These are phyloP conservation scores for Eucera pruinosa DNA, from an alignment of 2,888 invertebrate genomes.

Conservation along the genomic window DNA sequence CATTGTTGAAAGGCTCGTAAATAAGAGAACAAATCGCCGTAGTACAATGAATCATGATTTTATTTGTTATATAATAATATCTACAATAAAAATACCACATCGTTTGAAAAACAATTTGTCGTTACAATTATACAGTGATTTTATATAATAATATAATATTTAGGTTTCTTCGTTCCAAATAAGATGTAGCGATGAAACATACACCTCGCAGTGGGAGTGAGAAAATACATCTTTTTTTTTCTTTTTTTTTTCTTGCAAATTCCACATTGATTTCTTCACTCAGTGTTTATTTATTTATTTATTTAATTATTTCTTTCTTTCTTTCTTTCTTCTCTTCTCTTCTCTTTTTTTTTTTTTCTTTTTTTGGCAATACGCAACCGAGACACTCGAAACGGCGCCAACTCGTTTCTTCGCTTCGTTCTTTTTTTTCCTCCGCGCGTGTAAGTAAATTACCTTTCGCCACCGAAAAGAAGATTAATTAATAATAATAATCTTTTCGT, in stretches of 20 bases:
- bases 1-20: too few species aligned
- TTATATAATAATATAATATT: constrained; percentile 82
- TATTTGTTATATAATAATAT: constrained; percentile 84
- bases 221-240: constrained; percentile 81
- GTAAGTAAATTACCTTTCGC: too few species aligned
- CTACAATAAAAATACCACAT: constrained; percentile 84
- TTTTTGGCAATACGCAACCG: constrained; percentile 66
- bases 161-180: constrained; percentile 81
- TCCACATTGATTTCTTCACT: constrained; percentile 80
- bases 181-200: constrained; percentile 82
- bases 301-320: too few species aligned
- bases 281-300: too few species aligned
- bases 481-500: too few species aligned
- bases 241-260: constrained; percentile 77
- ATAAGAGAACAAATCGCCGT: constrained; percentile 13
- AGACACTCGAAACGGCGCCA: constrained; percentile 69
- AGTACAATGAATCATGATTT: constrained; percentile 83
- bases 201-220: constrained; percentile 82
- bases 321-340: too few species aligned
- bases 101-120: constrained; percentile 84
- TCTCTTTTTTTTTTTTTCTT: constrained; percentile 58
- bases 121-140: constrained; percentile 83
- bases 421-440: too few species aligned
- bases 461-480: too few species aligned
- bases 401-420: too few species aligned